Evolutionary conservation across 2,888 invertebrate species (phyloP).

Genomic region (Sepioteuthis lessoniana): DNA sequence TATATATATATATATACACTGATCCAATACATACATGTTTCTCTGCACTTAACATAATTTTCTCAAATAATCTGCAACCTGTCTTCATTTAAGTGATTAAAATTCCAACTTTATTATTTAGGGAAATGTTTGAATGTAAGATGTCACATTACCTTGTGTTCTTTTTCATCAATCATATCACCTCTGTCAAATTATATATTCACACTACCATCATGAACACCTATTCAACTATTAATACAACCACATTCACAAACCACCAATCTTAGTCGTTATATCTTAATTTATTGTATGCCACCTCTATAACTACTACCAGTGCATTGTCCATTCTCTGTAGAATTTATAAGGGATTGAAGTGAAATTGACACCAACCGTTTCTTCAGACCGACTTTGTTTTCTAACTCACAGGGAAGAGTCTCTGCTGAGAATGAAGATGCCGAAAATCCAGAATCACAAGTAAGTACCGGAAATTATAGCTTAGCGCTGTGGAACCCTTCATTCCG

Average conservation of each 20-base stretch:
- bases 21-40: no score
- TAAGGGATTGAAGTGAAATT: slow-evolving; percentile 26
- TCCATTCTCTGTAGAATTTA: slow-evolving; percentile 44
- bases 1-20: no score
- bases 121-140: no score
- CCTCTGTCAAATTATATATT: neutral
- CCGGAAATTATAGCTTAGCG: slow-evolving; percentile 48
- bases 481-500: slow-evolving; percentile 46
- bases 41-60: no score
- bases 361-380: slow-evolving; percentile 44
- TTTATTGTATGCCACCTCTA: neutral
- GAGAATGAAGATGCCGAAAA: slow-evolving; percentile 46
- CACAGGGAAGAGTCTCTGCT: slow-evolving; percentile 47
- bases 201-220: neutral
- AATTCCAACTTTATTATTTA: no score
- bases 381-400: slow-evolving; percentile 48
- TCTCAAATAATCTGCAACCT: no score
- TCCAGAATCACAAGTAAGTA: slow-evolving; percentile 48
- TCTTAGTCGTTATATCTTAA: neutral
- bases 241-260: neutral
- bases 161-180: neutral
- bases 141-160: neutral
- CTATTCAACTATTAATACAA: neutral
- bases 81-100: no score
- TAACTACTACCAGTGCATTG: neutral